phyloP scores from a whole-genome alignment of 2,113 vertebrate species.

The Muntiacus reevesi region DNA sequence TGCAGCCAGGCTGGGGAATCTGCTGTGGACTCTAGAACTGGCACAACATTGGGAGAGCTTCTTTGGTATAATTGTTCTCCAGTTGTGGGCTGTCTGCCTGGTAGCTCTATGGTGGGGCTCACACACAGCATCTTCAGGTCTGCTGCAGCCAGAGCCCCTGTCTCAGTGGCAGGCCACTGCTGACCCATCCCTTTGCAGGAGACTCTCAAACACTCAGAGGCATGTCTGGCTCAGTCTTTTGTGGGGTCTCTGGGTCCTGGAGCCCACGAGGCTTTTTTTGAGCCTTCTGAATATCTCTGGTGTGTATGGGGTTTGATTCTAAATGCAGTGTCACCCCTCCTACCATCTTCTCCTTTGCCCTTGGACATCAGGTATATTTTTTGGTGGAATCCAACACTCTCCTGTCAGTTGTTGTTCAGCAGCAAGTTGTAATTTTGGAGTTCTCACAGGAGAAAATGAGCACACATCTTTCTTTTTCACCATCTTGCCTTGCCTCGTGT shows the following conservation, averaged over 20 bases:
- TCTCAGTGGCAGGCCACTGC: not conserved
- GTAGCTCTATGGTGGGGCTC: not conserved
- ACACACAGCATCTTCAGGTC: accelerated
- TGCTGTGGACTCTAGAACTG: not conserved
- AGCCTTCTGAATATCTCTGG: not conserved
- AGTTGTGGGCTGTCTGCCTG: accelerated
- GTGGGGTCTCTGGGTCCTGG: not conserved
- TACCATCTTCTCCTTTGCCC: not conserved
- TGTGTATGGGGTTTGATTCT: not conserved
- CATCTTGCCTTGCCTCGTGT: not conserved
- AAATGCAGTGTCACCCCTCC: not conserved
- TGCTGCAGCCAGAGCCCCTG: not conserved
- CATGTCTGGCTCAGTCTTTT: not conserved
- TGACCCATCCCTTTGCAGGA: not conserved
- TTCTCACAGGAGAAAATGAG: not conserved
- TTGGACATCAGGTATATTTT: not conserved
- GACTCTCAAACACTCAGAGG: not conserved
- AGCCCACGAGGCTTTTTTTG: not conserved
- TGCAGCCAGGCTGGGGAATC: not conserved
- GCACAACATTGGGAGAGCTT: not conserved
- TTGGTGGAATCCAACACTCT: not conserved
- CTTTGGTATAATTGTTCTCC: not conserved
- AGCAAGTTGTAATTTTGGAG: not conserved
- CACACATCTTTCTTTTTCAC: not conserved
- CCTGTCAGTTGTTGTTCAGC: not conserved